Percentiles rank a stretch among this genome's conserved stretches.
Evolutionary conservation across 2,113 vertebrate genomes (phyloP).

Genomic region (Desmodus rotundus): DNA sequence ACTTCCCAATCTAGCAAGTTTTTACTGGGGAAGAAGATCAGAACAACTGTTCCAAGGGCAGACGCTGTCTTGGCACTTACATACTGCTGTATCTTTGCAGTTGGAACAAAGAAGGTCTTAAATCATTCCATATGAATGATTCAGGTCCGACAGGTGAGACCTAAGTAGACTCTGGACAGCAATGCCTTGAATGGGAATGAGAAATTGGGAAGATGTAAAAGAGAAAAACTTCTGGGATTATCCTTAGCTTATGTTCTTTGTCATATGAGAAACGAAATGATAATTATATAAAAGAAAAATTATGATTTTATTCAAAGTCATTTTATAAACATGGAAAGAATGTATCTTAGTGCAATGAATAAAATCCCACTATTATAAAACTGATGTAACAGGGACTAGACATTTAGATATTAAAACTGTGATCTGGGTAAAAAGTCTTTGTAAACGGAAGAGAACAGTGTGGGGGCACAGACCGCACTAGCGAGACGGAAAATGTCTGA

Average conservation of each 20-base stretch:
- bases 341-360: background rate
- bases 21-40: background rate
- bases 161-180: background rate
- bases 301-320: slow-evolving; percentile 12
- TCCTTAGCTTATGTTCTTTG: background rate
- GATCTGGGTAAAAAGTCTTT: background rate
- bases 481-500: background rate
- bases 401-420: background rate
- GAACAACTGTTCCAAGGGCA: background rate
- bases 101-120: background rate
- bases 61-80: background rate
- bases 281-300: background rate
- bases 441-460: background rate
- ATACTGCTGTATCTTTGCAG: background rate
- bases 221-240: background rate
- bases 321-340: background rate
- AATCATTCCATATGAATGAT: slow-evolving; percentile 12
- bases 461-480: background rate
- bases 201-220: background rate
- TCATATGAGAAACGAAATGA: background rate
- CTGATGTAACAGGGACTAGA: background rate
- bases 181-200: background rate
- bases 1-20: background rate
- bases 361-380: slow-evolving; percentile 5
- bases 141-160: background rate